Base-by-base conservation (phyloP, 2,797 vertebrate genomes). In the Lithobates pipiens region DNA sequence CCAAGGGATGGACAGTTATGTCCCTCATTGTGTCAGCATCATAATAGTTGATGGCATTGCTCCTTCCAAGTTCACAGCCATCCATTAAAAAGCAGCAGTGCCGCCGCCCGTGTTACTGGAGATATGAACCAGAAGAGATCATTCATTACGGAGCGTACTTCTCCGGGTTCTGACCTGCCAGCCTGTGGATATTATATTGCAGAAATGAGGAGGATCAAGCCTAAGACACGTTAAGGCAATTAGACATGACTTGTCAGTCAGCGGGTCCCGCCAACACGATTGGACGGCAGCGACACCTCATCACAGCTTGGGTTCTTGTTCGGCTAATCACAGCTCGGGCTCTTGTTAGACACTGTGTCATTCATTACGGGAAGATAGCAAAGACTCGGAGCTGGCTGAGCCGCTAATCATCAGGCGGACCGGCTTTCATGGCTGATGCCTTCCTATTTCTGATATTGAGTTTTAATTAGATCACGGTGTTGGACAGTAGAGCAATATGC, bases 171-270 rank as follows among this genome's bases (percentile, higher is more conserved):
- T 36, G 68, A 81, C 50, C 46, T 42, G 50, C n/a, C 69, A 81
- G 21, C 79, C 79, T 61, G 67, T 29, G 10, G 21, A 27, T 54
- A 39, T 36, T 71, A 72, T 21, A 80, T 61, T 80, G 34, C 13
- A 34, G 25, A n/a, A 16, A 67, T 11, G 44, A 16, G 23, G 39
- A 34, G 34, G 3, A 23, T 46, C 27, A 21, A 32, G 44, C 25
- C 18, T 11, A 6, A 27, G 16, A 32, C 27, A 80, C 29, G 25
- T 44, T 65, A 80, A 50, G 13, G 10, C 57, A 67, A 25, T 42
- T 67, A 70, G 42, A 23, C 68, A 57, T 11, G 50, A 54, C 50
- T 5, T 54, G 78, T 69, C 36, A 69, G 13, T 79, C 77, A 29
- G 36, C n/a, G n/a, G 42, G n/a, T 0, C 7, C n/a, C 42, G n/a